Conservation (phyloP, 2,888 invertebrate species). For the Archips xylosteana region DNA sequence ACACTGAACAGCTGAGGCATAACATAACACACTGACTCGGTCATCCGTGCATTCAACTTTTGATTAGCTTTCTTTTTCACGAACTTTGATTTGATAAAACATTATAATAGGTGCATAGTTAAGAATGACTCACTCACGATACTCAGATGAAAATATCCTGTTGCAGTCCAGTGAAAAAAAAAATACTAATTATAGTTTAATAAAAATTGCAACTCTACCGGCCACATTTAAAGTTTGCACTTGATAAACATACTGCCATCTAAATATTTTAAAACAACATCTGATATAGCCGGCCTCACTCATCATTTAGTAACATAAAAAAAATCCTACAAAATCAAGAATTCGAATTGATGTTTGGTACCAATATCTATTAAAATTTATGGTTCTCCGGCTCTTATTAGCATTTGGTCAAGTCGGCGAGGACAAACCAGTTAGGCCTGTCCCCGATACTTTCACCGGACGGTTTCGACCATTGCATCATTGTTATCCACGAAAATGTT, state of each 20-base stretch:
- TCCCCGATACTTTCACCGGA: conserved; percentile 61
- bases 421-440: conserved; percentile 50
- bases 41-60: conserved; percentile 86
- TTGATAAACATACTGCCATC: not conserved
- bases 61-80: conserved; percentile 84
- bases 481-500: conserved; percentile 51
- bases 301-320: not conserved
- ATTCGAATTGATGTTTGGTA: conserved; percentile 10
- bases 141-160: not conserved
- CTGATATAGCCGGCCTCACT: not conserved
- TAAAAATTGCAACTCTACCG: not conserved
- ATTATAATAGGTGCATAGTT: not conserved
- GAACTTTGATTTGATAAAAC: conserved; percentile 65
- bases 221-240: not conserved
- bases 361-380: conserved; percentile 7
- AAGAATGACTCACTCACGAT: not conserved
- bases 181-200: not conserved
- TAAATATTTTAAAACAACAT: not conserved
- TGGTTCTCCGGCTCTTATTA: conserved; percentile 23
- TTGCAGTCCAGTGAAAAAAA: not conserved
- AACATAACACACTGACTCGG: conserved; percentile 86
- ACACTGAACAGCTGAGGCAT: conserved; percentile 82
- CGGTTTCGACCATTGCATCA: conserved; percentile 50
- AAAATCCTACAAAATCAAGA: conserved; percentile 1
- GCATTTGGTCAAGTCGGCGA: conserved; percentile 32